Conservation (phyloP, 2,888 invertebrate genomes). For the Drosophila parthenogenetica region DNA sequence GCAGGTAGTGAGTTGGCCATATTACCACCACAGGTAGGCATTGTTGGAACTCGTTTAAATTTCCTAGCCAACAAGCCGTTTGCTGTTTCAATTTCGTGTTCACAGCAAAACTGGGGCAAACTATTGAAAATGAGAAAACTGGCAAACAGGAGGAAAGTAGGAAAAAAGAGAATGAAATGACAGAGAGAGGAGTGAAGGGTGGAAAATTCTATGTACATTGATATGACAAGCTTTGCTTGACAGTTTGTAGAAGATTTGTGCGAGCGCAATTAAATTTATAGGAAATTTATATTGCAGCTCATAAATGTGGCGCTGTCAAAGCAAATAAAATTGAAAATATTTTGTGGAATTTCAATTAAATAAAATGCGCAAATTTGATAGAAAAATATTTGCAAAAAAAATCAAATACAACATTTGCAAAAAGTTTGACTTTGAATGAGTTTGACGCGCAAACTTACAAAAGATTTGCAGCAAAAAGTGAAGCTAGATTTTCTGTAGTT, state of each 20-base stretch:
- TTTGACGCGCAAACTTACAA: no score
- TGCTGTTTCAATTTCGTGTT: conserved; percentile 62
- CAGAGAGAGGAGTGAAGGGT: background rate
- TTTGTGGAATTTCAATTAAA: conserved; percentile 14
- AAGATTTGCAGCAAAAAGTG: no score
- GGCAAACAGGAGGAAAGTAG: background rate
- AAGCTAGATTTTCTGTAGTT: background rate
- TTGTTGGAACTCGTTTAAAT: conserved; percentile 55
- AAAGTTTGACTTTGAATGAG: background rate
- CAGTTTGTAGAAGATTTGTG: background rate
- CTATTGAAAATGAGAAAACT: conserved; percentile 14
- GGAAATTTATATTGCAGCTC: background rate
- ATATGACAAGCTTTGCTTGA: conserved; percentile 8
- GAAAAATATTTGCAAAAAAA: background rate
- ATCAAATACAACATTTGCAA: background rate
- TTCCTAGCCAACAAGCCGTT: conserved; percentile 42
- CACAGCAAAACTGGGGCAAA: conserved; percentile 45
- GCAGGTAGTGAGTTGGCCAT: conserved; percentile 5
- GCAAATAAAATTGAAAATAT: conserved; percentile 3
- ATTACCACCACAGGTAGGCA: conserved; percentile 59
- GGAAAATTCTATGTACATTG: conserved; percentile 5
- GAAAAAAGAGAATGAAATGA: no score
- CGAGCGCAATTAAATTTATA: conserved; percentile 14
- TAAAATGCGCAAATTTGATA: background rate
- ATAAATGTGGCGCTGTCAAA: conserved; percentile 4